These are phyloP conservation scores for Pelusios castaneus DNA, from an alignment of 2,113 vertebrate genomes.

Conservation along the genomic window DNA sequence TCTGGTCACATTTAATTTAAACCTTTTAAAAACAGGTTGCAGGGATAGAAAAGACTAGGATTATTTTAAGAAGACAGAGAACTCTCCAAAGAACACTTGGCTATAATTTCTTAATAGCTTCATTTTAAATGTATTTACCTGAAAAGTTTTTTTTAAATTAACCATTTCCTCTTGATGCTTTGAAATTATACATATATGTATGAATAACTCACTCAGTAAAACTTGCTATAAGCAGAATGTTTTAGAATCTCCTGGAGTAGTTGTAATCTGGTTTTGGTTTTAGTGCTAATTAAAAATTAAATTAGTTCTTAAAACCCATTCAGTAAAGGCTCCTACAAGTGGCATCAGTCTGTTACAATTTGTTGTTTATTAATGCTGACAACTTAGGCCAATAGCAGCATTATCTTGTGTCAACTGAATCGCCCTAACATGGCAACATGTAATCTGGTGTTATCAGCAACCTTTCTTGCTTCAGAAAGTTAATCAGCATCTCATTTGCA, in stretches of 20 bases:
- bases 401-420: conserved; percentile 81
- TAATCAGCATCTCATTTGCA: conserved; percentile 88
- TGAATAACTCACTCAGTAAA: neutral
- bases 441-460: conserved; percentile 74
- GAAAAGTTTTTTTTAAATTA: neutral
- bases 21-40: neutral
- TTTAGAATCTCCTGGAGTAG: neutral
- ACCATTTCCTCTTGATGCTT: neutral
- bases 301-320: neutral
- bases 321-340: conserved; percentile 64
- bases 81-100: neutral
- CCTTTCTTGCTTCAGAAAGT: conserved; percentile 82
- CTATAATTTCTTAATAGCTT: neutral
- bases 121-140: neutral
- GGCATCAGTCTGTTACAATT: conserved; percentile 68
- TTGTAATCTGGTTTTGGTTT: neutral
- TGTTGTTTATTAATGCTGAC: conserved; percentile 78
- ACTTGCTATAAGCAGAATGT: neutral
- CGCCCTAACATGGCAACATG: conserved; percentile 82
- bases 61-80: neutral
- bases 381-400: conserved; percentile 74
- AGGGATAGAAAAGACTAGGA: neutral
- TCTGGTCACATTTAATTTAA: neutral
- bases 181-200: neutral
- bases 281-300: neutral